These are phyloP conservation scores for Kryptolebias ocellatus DNA, from an alignment of 2,797 vertebrate species.

Conservation along the genomic window DNA sequence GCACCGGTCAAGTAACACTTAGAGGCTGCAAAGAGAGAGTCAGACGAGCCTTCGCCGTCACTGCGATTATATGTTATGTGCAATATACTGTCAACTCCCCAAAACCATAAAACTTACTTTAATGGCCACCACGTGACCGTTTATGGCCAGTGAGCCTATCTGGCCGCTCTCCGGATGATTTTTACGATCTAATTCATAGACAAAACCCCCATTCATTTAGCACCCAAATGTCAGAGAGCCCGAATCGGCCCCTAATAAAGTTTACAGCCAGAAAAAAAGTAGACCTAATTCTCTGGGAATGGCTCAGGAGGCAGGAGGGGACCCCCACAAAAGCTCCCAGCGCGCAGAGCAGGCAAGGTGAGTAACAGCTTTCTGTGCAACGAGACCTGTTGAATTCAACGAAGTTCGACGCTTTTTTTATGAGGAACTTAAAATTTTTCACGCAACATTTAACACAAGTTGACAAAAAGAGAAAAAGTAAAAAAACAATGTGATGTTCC, in stretches of 20 bases:
- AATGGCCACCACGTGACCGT: conserved; percentile 99
- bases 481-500: conserved; percentile 70
- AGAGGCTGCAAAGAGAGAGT: conserved; percentile 94
- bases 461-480: background rate
- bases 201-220: conserved; percentile 98
- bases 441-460: background rate
- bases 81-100: conserved; percentile 99
- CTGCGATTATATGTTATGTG: conserved; percentile 99
- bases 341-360: conserved; percentile 85
- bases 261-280: conserved; percentile 93
- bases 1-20: conserved; percentile 91
- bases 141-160: conserved; percentile 99
- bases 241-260: conserved; percentile 94
- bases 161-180: conserved; percentile 98
- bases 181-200: conserved; percentile 99
- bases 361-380: conserved; percentile 77
- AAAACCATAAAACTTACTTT: conserved; percentile 99
- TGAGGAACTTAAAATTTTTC: too few relatives aligned
- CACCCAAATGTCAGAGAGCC: conserved; percentile 97
- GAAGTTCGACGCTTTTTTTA: conserved; percentile 1
- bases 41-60: conserved; percentile 96
- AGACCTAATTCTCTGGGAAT: conserved; percentile 87
- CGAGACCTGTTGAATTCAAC: conserved; percentile 76
- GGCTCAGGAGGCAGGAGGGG: conserved; percentile 79
- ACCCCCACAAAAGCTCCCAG: conserved; percentile 80